Evolutionary conservation across 2,888 invertebrate genomes (phyloP), one percentile per base, ranked within the genome.

Genomic region (Trachelus iudaicus): DNA sequence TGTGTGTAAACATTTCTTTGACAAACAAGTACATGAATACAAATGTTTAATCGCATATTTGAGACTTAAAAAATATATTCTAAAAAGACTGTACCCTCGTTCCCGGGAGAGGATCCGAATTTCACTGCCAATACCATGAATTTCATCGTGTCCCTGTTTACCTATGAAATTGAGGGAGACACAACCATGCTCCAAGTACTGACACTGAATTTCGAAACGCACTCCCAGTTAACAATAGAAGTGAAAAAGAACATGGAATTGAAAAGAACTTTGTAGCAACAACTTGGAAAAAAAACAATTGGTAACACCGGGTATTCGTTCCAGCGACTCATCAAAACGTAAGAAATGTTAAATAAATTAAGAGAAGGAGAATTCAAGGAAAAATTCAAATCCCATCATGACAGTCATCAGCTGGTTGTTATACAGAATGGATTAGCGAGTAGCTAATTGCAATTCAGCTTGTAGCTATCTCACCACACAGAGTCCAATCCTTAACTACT

Each of bases 401-500:
- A 56, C 56, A 56, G 23, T 56, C 40, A 40, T 40, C 56, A 56
- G 56, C 56, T 56, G 23, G 23, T 15, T 23, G 9, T 56, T 23
- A 56, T 23, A 23, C 23, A 23, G 23, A 23, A 56, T 56, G 23
- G 56, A 56, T 56, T 56, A 56, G 56, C 56, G 23, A 37, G 69
- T 75, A 81, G 79, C 79, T 81, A 81, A 83, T 83, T 83, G 81
- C 82, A 75, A 81, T 79, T 82, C 79, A 81, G 82, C 76, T 82
- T 78, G 79, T 81, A 82, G 80, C 79, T 79, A 75, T 80, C 77
- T 77, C 71, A 79, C 79, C 85, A 85, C 86, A 85, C 87, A 83
- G 83, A 85, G 80, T 80, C 77, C 79, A 73, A 75, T 79, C 78
- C 77, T 83, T 82, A 73, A 83, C 84, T 82, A 81, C 80, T 79